Evolutionary conservation across 2,797 vertebrate genomes (phyloP).

Genomic region (Rhinophrynus dorsalis): DNA sequence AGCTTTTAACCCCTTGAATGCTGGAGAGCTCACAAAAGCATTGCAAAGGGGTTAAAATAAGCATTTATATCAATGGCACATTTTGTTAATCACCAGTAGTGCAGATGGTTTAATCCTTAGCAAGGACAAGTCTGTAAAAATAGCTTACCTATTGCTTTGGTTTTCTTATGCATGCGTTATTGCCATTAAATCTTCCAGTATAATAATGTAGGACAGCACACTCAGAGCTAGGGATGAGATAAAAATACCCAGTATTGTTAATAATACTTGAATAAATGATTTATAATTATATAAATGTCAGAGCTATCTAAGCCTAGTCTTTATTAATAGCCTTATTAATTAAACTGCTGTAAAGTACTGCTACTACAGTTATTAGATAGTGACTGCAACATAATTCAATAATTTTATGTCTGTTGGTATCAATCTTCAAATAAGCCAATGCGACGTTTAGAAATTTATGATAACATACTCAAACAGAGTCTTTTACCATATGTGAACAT

Average conservation of each 20-base stretch:
- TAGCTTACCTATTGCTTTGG: constrained; percentile 21
- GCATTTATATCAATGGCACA: no score
- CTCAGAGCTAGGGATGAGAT: constrained; percentile 52
- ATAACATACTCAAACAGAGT: constrained; percentile 17
- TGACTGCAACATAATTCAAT: constrained; percentile 62
- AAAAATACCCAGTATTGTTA: constrained; percentile 60
- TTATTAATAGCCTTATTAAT: constrained; percentile 77
- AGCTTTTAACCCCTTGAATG: no score
- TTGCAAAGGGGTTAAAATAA: no score
- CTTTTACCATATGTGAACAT: constrained; percentile 24
- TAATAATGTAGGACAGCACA: constrained; percentile 54
- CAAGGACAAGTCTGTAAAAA: not conserved
- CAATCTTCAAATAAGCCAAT: constrained; percentile 58
- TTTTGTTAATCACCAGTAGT: no score
- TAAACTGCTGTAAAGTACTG: constrained; percentile 70
- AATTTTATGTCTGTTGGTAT: constrained; percentile 59
- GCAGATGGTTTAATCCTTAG: no score
- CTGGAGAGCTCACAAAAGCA: no score
- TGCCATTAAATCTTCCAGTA: constrained; percentile 49
- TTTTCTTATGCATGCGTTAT: constrained; percentile 35
- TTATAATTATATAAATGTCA: constrained; percentile 68
- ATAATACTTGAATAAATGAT: constrained; percentile 58
- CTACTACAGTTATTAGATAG: constrained; percentile 67
- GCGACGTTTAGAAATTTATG: constrained; percentile 59
- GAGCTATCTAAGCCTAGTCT: constrained; percentile 59